These are phyloP conservation scores for Galendromus occidentalis DNA, from an alignment of 1,140 invertebrate species.

Conservation along the genomic window DNA sequence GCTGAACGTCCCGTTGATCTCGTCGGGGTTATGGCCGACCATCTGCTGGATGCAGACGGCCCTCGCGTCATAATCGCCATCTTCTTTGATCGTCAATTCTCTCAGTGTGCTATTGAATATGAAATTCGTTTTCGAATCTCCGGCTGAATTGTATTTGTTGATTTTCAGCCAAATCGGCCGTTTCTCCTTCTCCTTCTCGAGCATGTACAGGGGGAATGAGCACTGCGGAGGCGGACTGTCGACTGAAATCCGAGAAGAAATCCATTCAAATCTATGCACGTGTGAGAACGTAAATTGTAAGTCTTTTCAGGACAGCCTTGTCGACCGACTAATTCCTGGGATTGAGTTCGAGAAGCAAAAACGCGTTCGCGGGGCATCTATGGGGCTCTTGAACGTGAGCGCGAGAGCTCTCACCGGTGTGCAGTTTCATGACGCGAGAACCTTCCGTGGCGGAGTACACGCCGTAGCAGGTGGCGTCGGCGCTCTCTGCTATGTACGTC, in stretches of 20 bases:
- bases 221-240: constrained; percentile 1
- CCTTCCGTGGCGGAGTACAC: neutral
- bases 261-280: neutral
- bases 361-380: too few species aligned
- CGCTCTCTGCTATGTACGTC: neutral
- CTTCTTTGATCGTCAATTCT: neutral
- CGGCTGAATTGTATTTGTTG: neutral
- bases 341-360: too few species aligned
- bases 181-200: neutral
- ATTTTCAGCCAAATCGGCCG: neutral
- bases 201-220: neutral
- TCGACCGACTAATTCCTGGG: too few species aligned
- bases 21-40: neutral
- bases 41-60: neutral
- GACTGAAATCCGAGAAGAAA: neutral
- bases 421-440: constrained; percentile 3
- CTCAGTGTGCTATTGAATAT: neutral
- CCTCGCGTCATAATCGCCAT: neutral
- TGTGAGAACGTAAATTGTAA: too few species aligned
- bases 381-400: too few species aligned
- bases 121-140: neutral
- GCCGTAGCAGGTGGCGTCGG: constrained; percentile 1
- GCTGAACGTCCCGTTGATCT: constrained; percentile 7
- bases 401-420: neutral
- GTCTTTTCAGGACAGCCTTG: too few species aligned